phyloP scores from a whole-genome alignment of 2,113 vertebrate species.

The Copsychus sechellarum region DNA sequence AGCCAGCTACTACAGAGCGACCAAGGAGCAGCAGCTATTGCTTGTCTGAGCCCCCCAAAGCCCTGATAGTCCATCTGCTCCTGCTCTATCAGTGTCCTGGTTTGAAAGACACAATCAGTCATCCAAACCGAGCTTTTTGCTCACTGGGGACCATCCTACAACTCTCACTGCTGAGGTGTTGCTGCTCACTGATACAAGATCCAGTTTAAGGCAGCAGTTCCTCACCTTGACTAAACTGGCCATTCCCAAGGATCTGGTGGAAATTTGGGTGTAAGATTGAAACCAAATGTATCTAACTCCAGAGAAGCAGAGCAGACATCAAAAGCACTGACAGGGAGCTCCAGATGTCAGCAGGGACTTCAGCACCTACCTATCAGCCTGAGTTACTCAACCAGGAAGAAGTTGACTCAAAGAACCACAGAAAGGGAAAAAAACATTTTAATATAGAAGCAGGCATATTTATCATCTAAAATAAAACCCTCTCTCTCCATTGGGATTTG shows the following conservation, averaged over 20 bases:
- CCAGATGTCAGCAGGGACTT: background rate
- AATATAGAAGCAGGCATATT: background rate
- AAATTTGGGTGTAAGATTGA: background rate
- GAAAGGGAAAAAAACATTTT: background rate
- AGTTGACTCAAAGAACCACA: background rate
- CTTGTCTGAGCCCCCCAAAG: background rate
- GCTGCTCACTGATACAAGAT: background rate
- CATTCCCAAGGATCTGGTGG: background rate
- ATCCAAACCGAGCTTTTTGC: background rate
- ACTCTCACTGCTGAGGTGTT: accelerated
- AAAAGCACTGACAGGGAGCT: background rate
- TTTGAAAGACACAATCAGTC: too few relatives aligned
- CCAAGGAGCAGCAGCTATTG: background rate
- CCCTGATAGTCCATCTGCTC: background rate
- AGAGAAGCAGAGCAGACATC: background rate
- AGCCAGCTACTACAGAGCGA: background rate
- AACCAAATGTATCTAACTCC: background rate
- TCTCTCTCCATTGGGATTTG: background rate
- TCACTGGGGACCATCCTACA: background rate
- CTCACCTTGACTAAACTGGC: background rate
- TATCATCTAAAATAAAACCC: slow-evolving; percentile 4
- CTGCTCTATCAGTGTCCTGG: background rate
- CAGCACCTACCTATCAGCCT: background rate
- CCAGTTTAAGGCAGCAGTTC: background rate
- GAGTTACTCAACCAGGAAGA: background rate